Percentiles rank a stretch among this genome's conserved stretches.
Evolutionary conservation across 2,113 vertebrate genomes (phyloP).

Genomic region (Xerus inauris): DNA sequence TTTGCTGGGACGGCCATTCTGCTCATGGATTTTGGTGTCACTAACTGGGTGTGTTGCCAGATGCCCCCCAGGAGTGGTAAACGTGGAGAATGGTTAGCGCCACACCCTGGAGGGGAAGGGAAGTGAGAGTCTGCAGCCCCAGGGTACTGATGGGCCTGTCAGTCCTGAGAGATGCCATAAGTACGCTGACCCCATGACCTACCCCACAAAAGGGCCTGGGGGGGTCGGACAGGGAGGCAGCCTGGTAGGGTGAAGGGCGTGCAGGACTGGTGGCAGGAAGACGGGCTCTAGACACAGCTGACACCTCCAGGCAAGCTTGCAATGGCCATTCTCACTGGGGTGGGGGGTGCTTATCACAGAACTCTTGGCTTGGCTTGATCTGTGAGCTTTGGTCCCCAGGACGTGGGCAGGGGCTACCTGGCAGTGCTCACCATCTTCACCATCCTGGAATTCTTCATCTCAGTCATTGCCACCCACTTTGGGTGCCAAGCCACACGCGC

Average conservation of each 20-base stretch:
- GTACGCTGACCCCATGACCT: background rate
- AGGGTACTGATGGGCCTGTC: fast-evolving
- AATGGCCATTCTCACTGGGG: too few species aligned
- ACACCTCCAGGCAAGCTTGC: background rate
- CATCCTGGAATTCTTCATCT: slow-evolving; percentile 76
- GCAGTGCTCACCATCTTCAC: slow-evolving; percentile 74
- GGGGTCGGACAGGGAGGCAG: fast-evolving
- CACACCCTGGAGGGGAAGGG: background rate
- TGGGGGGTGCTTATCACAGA: background rate
- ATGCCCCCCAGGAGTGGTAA: too few species aligned
- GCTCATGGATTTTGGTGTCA: slow-evolving; percentile 74
- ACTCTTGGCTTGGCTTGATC: background rate
- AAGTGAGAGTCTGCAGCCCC: fast-evolving
- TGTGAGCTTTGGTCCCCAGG: slow-evolving; percentile 39
- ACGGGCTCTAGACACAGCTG: background rate
- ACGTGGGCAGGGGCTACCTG: slow-evolving; percentile 67
- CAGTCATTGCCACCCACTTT: slow-evolving; percentile 72
- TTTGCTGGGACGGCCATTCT: slow-evolving; percentile 67
- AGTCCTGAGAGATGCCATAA: background rate
- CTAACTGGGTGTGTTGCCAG: slow-evolving; percentile 63
- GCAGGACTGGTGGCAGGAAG: background rate
- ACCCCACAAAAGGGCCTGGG: background rate
- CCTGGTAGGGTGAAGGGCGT: background rate
- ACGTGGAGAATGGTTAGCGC: background rate
- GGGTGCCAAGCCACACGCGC: slow-evolving; percentile 66